Conservation (phyloP, 1,140 invertebrate species). For the Bombus sylvicola region DNA sequence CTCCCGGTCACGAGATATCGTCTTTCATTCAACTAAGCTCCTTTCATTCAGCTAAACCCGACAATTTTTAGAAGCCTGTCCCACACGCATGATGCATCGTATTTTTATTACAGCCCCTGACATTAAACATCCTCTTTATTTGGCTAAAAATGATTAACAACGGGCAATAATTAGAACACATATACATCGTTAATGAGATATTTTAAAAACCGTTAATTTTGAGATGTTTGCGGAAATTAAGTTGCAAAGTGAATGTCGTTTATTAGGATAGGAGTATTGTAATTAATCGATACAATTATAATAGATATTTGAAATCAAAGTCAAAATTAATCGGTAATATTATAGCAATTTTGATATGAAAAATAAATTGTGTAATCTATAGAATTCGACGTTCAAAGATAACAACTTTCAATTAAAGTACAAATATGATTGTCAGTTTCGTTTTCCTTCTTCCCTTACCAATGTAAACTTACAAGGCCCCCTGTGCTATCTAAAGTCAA, state of each 20-base stretch:
- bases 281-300: too few species aligned
- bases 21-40: conserved; percentile 13
- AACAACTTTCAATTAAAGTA: not conserved
- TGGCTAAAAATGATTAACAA: not conserved
- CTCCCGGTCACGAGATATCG: conserved; percentile 13
- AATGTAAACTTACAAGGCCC: not conserved
- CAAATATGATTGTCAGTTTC: not conserved
- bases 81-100: not conserved
- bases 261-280: too few species aligned
- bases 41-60: not conserved
- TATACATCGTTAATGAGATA: too few species aligned
- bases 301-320: too few species aligned
- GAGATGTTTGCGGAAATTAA: too few species aligned
- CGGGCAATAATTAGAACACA: not conserved
- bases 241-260: too few species aligned
- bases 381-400: not conserved
- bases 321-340: too few species aligned
- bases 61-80: conserved; percentile 1
- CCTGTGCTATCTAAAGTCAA: not conserved
- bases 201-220: not conserved
- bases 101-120: not conserved
- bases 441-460: not conserved
- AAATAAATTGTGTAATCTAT: not conserved
- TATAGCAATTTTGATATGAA: not conserved
- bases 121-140: not conserved